Evolutionary conservation across 64 coral and sea anemone species (phyloP), one percentile per base, ranked within the genome.

Genomic region (Astreopora myriophthalma): DNA sequence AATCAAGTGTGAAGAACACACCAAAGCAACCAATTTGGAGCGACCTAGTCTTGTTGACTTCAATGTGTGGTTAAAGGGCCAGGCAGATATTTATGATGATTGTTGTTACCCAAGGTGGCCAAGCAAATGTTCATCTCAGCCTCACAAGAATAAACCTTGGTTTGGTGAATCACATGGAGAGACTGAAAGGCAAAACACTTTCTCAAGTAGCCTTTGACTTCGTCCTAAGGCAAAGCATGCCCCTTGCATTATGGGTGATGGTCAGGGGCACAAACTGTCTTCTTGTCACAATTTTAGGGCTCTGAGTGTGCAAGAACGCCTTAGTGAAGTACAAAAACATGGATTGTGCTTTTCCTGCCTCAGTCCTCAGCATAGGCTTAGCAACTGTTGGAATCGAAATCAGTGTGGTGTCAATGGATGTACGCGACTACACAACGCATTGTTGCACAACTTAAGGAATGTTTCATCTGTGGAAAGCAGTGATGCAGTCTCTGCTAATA

Each of bases 341-440:
- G 24, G 27, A 16, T 0, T 72, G 27, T 86, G 64, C n/a, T 81
- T 81, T 22, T 81, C 1, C 57, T 60, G n/a, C n/a, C n/a, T n/a
- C n/a, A n/a, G n/a, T n/a, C n/a, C n/a, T n/a, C n/a, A n/a, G n/a
- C 84, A 86, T 55, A 71, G 84, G 62, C 42, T 49, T 1, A 86
- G 36, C 64, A 48, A 71, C 17, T 86, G 84, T 86, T 22, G 4
- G 8, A 39, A 46, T 11, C 36, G 0, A 6, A 86, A 69, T 48
- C 62, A 86, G 28, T 72, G 84, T 72, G 66, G 36, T 31, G 64
- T 44, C 5, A 86, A 70, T 86, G 84, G 84, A 5, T 86, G 84
- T 46, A 29, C 38, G 28, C 19, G 44, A 51, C 26, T 36, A 6
- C 39, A 86, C 44, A 69, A 86, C 71, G 84, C 66, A 10, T 26